These are phyloP conservation scores for Trichonephila clavipes DNA, from an alignment of 1,140 invertebrate genomes.

Conservation along the genomic window DNA sequence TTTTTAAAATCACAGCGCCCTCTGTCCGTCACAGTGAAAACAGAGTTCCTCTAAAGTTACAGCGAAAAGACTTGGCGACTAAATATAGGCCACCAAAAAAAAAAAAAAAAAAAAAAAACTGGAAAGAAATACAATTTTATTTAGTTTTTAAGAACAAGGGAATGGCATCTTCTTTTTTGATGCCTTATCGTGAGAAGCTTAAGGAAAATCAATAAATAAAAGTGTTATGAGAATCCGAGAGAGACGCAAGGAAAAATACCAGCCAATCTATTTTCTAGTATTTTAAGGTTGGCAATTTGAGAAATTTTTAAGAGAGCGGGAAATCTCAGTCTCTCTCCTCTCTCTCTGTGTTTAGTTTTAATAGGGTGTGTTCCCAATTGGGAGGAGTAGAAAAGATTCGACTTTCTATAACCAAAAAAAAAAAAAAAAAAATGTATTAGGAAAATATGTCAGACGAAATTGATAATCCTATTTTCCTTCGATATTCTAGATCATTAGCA, in stretches of 20 bases:
- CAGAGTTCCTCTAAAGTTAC: not conserved
- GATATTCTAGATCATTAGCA: too few relatives aligned
- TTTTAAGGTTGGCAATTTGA: not conserved
- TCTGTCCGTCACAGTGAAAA: not conserved
- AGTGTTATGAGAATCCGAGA: conserved; percentile 33
- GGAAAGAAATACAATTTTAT: conserved; percentile 16
- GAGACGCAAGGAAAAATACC: not conserved
- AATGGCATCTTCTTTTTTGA: not conserved
- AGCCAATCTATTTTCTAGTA: not conserved
- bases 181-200: not conserved
- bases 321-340: not conserved
- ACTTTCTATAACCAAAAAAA: not conserved
- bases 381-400: not conserved
- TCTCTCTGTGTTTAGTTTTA: not conserved
- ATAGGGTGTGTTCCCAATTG: not conserved
- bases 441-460: not conserved
- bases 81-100: conserved; percentile 27
- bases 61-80: not conserved
- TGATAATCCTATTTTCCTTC: not conserved
- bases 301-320: not conserved
- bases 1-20: conserved; percentile 69
- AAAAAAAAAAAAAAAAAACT: not conserved
- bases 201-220: conserved; percentile 40
- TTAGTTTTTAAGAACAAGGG: not conserved
- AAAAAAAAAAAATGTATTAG: not conserved